Percentiles rank a stretch among this genome's conserved stretches.
phyloP scores from a whole-genome alignment of 2,113 vertebrate genomes.

The Natator depressus region DNA sequence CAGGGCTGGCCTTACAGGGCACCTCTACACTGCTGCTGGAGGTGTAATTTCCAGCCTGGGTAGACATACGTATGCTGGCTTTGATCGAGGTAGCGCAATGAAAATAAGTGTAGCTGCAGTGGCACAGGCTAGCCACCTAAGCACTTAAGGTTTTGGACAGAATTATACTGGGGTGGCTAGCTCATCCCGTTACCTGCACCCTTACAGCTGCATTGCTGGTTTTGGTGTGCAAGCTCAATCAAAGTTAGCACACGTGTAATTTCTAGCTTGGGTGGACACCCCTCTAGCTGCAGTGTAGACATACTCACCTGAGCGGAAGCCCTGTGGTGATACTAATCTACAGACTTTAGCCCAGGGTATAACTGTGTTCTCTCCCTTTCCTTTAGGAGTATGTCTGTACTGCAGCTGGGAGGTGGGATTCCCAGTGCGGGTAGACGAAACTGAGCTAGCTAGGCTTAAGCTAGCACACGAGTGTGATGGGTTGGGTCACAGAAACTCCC shows the following conservation, averaged over 20 bases:
- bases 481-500: too few relatives aligned
- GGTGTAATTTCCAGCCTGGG: background rate
- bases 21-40: background rate
- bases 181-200: background rate
- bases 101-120: background rate
- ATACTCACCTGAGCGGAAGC: too few relatives aligned
- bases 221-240: background rate
- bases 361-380: background rate
- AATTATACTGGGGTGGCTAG: background rate
- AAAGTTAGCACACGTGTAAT: too few relatives aligned
- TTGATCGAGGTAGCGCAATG: background rate
- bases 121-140: background rate
- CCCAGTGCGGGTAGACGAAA: too few relatives aligned
- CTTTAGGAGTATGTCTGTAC: background rate
- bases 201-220: background rate
- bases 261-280: background rate
- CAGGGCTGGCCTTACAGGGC: background rate
- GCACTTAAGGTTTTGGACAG: background rate
- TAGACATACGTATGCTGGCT: background rate
- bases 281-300: background rate
- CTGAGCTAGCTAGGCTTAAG: too few relatives aligned
- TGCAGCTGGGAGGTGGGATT: too few relatives aligned
- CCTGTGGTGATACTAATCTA: background rate
- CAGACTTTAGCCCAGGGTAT: background rate
- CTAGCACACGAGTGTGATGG: too few relatives aligned